Conservation (phyloP, 1,140 invertebrate species). For the Drosophila pachea region DNA sequence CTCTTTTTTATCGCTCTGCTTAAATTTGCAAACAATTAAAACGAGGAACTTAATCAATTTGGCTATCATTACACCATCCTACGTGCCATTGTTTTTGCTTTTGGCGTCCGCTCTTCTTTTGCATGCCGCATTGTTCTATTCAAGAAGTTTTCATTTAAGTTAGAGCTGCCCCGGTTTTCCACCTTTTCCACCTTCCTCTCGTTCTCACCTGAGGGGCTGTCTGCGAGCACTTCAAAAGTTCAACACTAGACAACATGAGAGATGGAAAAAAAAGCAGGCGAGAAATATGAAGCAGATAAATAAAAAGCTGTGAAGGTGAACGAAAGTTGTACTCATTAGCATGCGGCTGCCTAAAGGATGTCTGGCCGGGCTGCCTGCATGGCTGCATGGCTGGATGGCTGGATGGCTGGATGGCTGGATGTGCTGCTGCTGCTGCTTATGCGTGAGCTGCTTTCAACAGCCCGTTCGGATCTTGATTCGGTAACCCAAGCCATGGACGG, state of each 20-base stretch:
- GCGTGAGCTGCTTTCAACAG: slow-evolving; percentile 62
- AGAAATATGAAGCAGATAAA: neutral
- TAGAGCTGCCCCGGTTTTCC: slow-evolving; percentile 12
- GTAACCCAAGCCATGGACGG: slow-evolving; percentile 42
- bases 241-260: slow-evolving; percentile 41
- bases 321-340: slow-evolving; percentile 68
- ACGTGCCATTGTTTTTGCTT: neutral
- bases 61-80: slow-evolving; percentile 26
- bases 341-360: slow-evolving; percentile 44
- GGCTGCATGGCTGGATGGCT: no score
- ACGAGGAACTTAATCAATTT: slow-evolving; percentile 48
- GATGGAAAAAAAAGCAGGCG: neutral
- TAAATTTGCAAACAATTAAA: slow-evolving; percentile 6
- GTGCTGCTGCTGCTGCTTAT: slow-evolving; percentile 55
- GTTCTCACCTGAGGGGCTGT: slow-evolving; percentile 2
- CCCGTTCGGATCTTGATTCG: slow-evolving; percentile 26
- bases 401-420: no score
- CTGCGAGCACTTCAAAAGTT: slow-evolving; percentile 52
- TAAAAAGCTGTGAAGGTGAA: slow-evolving; percentile 32
- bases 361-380: slow-evolving; percentile 25
- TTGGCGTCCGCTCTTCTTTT: slow-evolving; percentile 8
- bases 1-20: neutral
- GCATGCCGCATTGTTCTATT: slow-evolving; percentile 34
- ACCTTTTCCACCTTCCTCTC: neutral
- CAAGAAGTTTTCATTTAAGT: slow-evolving; percentile 59